Conservation (phyloP, 2,888 invertebrate species). For the Drosophila merina region DNA sequence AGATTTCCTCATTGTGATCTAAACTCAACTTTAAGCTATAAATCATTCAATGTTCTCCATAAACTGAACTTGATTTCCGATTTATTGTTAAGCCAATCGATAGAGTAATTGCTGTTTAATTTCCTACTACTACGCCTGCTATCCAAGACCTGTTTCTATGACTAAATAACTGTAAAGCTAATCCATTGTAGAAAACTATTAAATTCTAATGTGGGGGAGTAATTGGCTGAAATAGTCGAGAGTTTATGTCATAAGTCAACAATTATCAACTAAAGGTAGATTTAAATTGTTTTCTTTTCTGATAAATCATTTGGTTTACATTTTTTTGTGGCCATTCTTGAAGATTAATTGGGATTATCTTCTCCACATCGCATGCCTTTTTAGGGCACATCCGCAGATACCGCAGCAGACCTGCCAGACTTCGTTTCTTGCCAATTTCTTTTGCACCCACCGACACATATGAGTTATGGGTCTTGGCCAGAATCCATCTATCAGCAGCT, state of each 20-base stretch:
- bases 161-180: conserved; percentile 20
- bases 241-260: background rate
- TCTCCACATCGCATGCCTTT: conserved; percentile 28
- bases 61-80: conserved; percentile 25
- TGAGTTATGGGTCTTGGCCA: conserved; percentile 35
- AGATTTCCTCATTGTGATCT: conserved; percentile 26
- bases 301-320: background rate
- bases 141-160: conserved; percentile 15
- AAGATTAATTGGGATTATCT: conserved; percentile 35
- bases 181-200: background rate
- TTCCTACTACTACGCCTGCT: conserved; percentile 18
- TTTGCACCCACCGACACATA: conserved; percentile 34
- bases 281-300: background rate
- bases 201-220: background rate
- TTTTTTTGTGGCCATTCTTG: background rate
- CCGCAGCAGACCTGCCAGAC: background rate
- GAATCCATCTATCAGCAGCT: conserved; percentile 31
- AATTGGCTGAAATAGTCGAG: background rate
- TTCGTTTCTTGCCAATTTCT: conserved; percentile 28
- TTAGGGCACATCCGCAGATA: conserved; percentile 23
- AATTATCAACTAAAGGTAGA: background rate
- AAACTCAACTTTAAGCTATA: background rate
- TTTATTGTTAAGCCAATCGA: conserved; percentile 39
- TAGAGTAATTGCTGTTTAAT: conserved; percentile 28
- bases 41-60: background rate